Evolutionary conservation across 2,888 invertebrate species (phyloP).

Genomic region (Clitarchus hookeri): DNA sequence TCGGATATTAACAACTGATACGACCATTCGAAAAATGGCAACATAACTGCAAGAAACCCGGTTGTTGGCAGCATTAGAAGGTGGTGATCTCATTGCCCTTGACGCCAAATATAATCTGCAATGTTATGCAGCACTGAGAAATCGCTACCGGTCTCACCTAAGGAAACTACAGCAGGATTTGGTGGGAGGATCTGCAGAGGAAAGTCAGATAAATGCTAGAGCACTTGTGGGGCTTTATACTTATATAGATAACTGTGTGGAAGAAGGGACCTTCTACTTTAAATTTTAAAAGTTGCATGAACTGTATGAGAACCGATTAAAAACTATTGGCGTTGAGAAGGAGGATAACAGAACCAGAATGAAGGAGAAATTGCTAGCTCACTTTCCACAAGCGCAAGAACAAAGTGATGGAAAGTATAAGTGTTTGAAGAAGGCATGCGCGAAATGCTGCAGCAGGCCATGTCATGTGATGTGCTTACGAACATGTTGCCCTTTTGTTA

Average conservation of each 20-base stretch:
- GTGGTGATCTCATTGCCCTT: no score
- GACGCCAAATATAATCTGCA: no score
- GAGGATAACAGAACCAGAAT: slow-evolving; percentile 31
- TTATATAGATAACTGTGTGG: no score
- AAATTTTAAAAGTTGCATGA: no score
- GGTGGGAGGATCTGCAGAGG: no score
- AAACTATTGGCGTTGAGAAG: slow-evolving; percentile 30
- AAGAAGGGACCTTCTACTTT: no score
- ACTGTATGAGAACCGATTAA: slow-evolving; percentile 29
- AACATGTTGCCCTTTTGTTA: slow-evolving; percentile 10
- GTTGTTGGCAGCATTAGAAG: not conserved
- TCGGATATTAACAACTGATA: not conserved
- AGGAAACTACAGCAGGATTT: no score
- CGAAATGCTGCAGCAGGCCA: slow-evolving; percentile 15
- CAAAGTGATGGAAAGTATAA: slow-evolving; percentile 27
- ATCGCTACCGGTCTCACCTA: no score
- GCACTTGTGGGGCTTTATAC: no score
- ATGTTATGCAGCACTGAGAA: no score
- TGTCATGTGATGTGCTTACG: slow-evolving; percentile 12
- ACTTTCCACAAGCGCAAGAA: no score
- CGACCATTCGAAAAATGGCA: not conserved
- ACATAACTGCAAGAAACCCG: not conserved
- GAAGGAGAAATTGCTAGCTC: slow-evolving; percentile 30
- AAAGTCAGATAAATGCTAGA: no score
- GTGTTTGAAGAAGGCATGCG: not conserved